Evolutionary conservation across 2,113 vertebrate genomes (phyloP).

Genomic region (Athene cunicularia): DNA sequence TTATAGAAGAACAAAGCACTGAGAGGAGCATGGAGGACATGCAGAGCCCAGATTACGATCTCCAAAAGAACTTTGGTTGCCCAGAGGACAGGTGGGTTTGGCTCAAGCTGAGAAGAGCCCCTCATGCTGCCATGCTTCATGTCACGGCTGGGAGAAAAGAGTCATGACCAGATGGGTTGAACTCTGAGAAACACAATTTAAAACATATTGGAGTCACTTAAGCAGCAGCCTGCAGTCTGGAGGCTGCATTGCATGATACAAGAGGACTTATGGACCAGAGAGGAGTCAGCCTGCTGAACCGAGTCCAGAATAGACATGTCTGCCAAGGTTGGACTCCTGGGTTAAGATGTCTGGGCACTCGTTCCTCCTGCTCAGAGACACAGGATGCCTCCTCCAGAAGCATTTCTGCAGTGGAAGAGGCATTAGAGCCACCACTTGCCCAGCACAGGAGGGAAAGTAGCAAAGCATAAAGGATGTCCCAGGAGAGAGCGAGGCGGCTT

Average conservation of each 20-base stretch:
- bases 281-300: background rate
- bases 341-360: background rate
- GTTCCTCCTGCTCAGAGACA: background rate
- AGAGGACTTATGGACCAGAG: background rate
- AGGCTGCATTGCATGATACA: background rate
- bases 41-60: background rate
- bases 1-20: background rate
- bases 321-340: background rate
- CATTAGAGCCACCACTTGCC: background rate
- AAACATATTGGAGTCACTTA: background rate
- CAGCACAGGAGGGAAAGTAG: background rate
- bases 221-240: background rate
- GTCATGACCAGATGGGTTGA: background rate
- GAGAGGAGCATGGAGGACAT: background rate
- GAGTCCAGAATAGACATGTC: rapidly evolving
- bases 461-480: background rate
- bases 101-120: background rate
- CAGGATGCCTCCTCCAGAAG: background rate
- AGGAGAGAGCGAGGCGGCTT: background rate
- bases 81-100: background rate
- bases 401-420: background rate
- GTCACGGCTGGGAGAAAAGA: background rate
- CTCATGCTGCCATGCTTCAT: background rate
- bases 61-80: background rate
- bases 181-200: background rate